These are phyloP conservation scores for Drosophila mimetica DNA, from an alignment of 2,888 invertebrate genomes.

Conservation along the genomic window DNA sequence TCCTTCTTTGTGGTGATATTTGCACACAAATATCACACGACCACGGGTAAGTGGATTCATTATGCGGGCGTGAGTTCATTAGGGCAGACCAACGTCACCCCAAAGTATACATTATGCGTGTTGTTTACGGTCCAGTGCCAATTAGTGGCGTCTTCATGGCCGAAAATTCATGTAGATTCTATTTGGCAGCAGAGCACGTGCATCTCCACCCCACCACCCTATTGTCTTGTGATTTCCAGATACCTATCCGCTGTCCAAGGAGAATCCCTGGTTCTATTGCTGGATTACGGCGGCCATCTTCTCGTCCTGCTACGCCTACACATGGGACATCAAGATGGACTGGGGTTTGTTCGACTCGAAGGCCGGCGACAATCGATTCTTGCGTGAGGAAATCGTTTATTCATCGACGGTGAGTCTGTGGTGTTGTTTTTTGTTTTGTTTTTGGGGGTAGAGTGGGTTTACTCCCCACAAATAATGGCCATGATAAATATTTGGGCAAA, in stretches of 20 bases:
- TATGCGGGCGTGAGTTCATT: conserved; percentile 11
- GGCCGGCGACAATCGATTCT: conserved; percentile 90
- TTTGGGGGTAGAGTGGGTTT: neutral
- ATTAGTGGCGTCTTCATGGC: conserved; percentile 56
- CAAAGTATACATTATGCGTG: conserved; percentile 37
- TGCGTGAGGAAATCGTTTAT: conserved; percentile 92
- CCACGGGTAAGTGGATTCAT: conserved; percentile 76
- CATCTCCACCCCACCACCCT: neutral
- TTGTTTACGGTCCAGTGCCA: conserved; percentile 59
- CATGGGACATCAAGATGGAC: conserved; percentile 96
- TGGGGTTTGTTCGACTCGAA: conserved; percentile 92
- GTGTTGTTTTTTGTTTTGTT: neutral
- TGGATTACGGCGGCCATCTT: conserved; percentile 89
- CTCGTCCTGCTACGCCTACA: conserved; percentile 91
- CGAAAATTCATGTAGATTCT: conserved; percentile 57
- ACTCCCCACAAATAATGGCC: conserved; percentile 52
- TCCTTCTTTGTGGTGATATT: conserved; percentile 94
- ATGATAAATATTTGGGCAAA: conserved; percentile 69
- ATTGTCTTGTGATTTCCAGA: conserved; percentile 34
- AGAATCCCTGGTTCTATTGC: conserved; percentile 88
- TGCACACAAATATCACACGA: conserved; percentile 85
- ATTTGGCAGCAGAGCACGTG: conserved; percentile 32
- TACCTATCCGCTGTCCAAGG: conserved; percentile 82
- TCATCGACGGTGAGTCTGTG: conserved; percentile 87
- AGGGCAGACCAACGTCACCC: neutral